phyloP scores from a whole-genome alignment of 2,888 invertebrate genomes.

The Sesia apiformis region DNA sequence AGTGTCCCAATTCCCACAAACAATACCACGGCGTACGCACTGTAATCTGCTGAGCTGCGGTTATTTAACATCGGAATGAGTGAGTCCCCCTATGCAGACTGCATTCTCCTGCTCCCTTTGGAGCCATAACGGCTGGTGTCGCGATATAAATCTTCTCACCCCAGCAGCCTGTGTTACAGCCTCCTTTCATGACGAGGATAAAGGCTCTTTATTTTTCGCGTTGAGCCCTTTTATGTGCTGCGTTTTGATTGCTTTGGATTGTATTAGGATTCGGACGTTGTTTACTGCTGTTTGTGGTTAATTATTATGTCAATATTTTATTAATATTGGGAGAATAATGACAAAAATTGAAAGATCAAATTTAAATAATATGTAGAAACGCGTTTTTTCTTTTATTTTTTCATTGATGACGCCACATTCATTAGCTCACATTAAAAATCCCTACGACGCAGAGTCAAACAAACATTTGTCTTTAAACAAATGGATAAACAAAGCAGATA shows the following conservation, averaged over 20 bases:
- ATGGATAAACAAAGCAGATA: too few relatives aligned
- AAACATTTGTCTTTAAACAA: too few relatives aligned
- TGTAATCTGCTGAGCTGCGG: conserved; percentile 52
- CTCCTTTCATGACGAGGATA: conserved; percentile 57
- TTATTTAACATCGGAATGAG: conserved; percentile 39
- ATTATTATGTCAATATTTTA: background rate
- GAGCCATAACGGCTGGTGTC: conserved; percentile 59
- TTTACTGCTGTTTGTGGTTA: background rate
- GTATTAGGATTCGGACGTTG: conserved; percentile 39
- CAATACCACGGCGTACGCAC: conserved; percentile 40
- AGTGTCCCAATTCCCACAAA: conserved; percentile 44
- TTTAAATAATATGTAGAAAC: too few relatives aligned
- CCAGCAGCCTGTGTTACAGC: conserved; percentile 45
- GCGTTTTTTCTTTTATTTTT: too few relatives aligned
- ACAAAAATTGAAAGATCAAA: too few relatives aligned
- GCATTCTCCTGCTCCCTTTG: conserved; percentile 57
- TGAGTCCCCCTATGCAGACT: conserved; percentile 21
- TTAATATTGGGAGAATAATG: too few relatives aligned
- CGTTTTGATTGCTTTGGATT: conserved; percentile 52
- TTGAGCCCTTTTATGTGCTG: conserved; percentile 48
- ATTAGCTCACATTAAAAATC: too few relatives aligned
- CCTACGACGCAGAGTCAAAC: too few relatives aligned
- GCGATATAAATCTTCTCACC: conserved; percentile 69
- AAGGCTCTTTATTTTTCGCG: conserved; percentile 66
- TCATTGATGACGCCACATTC: too few relatives aligned